These are phyloP conservation scores for Heliconius melpomene DNA, from an alignment of 1,140 invertebrate species.

Conservation along the genomic window DNA sequence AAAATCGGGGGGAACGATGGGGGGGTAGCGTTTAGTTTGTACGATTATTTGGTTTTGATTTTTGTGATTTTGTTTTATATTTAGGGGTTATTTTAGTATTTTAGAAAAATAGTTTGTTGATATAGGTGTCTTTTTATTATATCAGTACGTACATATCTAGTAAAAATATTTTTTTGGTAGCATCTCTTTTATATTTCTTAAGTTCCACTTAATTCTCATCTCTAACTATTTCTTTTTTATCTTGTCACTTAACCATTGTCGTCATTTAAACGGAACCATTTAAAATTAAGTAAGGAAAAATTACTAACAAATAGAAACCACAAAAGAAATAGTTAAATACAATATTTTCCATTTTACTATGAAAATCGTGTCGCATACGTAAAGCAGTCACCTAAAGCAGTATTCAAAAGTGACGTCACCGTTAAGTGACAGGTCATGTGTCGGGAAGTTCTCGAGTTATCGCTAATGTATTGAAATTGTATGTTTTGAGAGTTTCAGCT, in stretches of 20 bases:
- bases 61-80: too few species aligned
- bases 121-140: too few species aligned
- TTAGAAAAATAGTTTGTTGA: too few species aligned
- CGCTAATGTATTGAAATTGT: slow-evolving; percentile 57
- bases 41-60: slow-evolving; percentile 19
- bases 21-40: slow-evolving; percentile 20
- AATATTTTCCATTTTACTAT: background rate
- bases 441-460: slow-evolving; percentile 44
- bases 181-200: too few species aligned
- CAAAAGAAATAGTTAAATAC: background rate
- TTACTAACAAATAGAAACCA: background rate
- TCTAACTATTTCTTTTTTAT: too few species aligned
- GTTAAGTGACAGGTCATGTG: slow-evolving; percentile 59
- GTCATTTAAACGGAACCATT: too few species aligned
- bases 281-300: too few species aligned
- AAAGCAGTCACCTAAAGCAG: slow-evolving; percentile 2
- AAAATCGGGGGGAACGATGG: slow-evolving; percentile 51
- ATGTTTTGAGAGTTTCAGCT: slow-evolving; percentile 45
- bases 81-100: too few species aligned
- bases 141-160: too few species aligned
- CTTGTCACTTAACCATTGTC: too few species aligned
- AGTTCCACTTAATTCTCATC: too few species aligned
- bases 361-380: background rate
- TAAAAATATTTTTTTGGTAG: too few species aligned
- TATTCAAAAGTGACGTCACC: slow-evolving; percentile 22